Base-by-base conservation (phyloP, 1,140 invertebrate species). In the Rhizoglyphus robini region DNA sequence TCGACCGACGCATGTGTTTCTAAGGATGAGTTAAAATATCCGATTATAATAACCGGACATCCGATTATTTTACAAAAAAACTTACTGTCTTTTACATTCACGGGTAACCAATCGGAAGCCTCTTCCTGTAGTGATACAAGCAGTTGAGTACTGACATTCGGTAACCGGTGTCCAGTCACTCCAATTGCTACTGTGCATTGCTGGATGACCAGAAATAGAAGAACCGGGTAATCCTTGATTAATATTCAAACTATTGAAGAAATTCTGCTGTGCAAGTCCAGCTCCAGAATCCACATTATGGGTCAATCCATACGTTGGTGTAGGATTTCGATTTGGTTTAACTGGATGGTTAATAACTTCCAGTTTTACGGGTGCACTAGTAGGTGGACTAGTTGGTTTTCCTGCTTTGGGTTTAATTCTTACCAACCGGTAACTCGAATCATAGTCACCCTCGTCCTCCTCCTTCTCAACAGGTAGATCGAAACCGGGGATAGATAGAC, bases 81-180 rank as follows among this genome's bases (percentile, higher is more conserved):
- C 69, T 68, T 68, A 71, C 70, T 68, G 48, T 25, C 67, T 62
- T 31, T 67, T 69, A 41, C 70, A 71, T 38, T 71, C 69, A 36
- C 67, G 66, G 11, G 62, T 69, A 3, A 71, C 70, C 2, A 71
- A 34, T 31, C 69, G 67, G 32, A 71, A 68, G 27, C 70, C 70
- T 49, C 66, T 63, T 30, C 68, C 65, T 34, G 51, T 67, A 0
- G 62, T 13, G 38, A 69, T 59, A 41, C 70, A 71, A n/a, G 58
- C 15, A 23, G 27, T 60, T 3, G 69, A 68, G 29, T 67, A 63
- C 15, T 64, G 41, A 48, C 70, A 71, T 27, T 68, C 49, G 15
- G 67, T 69, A 1, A 69, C 63, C 36, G 68, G 67, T 46, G 61
- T 48, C 70, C 70, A 71, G 23, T 60, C 18, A 63, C 62, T 3